A percentile compares a stretch with the other conserved stretches of the same genome.
Conservation (phyloP, 2,888 invertebrate species). For the Cyclophora albipunctata region DNA sequence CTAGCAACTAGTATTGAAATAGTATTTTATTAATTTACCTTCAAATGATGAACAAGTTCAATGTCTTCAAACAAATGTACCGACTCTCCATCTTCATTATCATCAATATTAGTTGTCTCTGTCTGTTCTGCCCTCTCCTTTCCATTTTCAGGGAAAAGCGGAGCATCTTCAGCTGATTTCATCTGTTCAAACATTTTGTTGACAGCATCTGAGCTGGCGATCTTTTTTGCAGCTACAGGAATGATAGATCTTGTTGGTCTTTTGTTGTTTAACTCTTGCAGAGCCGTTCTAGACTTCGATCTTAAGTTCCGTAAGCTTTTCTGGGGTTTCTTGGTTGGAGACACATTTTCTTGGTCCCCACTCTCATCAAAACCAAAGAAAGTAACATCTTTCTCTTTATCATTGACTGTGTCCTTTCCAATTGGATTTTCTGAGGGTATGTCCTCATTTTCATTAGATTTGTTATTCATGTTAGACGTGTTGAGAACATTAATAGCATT, state of each 20-base stretch:
- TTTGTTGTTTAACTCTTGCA: constrained; percentile 48
- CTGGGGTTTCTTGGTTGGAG: constrained; percentile 38
- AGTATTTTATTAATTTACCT: constrained; percentile 35
- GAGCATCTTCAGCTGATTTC: constrained; percentile 47
- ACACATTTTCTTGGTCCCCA: constrained; percentile 58
- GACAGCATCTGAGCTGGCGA: constrained; percentile 36
- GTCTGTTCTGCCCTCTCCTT: constrained; percentile 12
- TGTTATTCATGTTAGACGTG: constrained; percentile 24
- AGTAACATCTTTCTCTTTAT: constrained; percentile 39
- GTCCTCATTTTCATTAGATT: constrained; percentile 22
- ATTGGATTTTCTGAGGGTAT: constrained; percentile 8
- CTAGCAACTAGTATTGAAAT: too few species aligned
- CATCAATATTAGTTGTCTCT: constrained; percentile 27
- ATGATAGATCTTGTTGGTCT: constrained; percentile 42
- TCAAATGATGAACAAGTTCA: constrained; percentile 55
- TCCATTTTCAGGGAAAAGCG: constrained; percentile 34
- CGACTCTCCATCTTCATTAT: constrained; percentile 45
- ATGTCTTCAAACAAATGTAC: constrained; percentile 68
- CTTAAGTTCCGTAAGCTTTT: constrained; percentile 34
- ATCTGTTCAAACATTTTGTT: constrained; percentile 42
- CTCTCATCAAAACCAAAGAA: constrained; percentile 69
- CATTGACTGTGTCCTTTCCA: constrained; percentile 26
- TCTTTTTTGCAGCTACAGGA: constrained; percentile 41
- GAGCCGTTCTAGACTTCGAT: constrained; percentile 35
- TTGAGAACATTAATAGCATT: constrained; percentile 12